Conservation (phyloP, 2,797 vertebrate species). For the Stomatorhinus walkeri region DNA sequence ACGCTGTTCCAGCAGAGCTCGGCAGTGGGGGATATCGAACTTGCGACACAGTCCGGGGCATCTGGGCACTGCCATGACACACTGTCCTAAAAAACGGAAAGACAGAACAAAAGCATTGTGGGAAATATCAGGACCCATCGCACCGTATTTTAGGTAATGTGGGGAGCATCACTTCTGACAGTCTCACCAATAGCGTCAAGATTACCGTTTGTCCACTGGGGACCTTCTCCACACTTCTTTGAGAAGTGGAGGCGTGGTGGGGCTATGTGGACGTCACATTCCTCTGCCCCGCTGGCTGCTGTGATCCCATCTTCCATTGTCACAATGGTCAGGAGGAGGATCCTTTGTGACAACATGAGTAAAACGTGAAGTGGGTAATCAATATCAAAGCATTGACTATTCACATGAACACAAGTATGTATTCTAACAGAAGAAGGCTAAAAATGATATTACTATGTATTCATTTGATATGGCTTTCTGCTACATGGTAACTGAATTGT, state of each 20-base stretch:
- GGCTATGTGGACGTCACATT: background rate
- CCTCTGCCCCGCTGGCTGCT: background rate
- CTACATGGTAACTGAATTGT: background rate
- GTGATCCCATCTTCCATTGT: background rate
- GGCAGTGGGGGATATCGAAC: slow-evolving; percentile 56
- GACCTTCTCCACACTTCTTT: background rate
- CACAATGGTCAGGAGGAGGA: background rate
- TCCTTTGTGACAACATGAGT: background rate
- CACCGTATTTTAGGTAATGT: background rate
- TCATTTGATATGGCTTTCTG: background rate
- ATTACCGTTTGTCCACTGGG: background rate
- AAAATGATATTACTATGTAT: background rate
- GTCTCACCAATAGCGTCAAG: background rate
- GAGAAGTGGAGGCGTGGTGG: background rate
- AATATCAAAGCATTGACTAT: background rate
- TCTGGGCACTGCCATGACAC: slow-evolving; percentile 48
- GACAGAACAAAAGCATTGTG: background rate
- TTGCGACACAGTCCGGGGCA: slow-evolving; percentile 45
- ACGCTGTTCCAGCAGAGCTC: slow-evolving; percentile 43
- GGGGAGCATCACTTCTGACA: background rate
- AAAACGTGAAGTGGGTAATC: background rate
- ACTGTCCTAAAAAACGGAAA: slow-evolving; percentile 50
- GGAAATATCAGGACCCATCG: background rate
- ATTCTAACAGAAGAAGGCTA: background rate
- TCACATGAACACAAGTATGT: background rate